A percentile compares a stretch with the other conserved stretches of the same genome.
Evolutionary conservation across 2,888 invertebrate genomes (phyloP).

Genomic region (Boloria selene): DNA sequence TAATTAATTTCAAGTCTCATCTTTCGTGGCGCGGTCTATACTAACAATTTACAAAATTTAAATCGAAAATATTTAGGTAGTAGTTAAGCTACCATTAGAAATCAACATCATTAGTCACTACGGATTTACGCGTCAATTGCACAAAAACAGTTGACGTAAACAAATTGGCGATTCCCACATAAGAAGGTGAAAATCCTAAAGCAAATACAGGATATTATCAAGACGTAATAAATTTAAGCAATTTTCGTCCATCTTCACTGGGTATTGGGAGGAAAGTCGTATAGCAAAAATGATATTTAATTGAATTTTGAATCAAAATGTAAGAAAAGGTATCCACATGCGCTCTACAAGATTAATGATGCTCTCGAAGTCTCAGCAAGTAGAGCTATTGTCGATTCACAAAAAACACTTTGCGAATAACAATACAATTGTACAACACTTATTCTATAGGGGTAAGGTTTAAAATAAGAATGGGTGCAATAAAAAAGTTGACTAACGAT

Average conservation of each 20-base stretch:
- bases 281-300: neutral
- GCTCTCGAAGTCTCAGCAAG: conserved; percentile 70
- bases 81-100: conserved; percentile 59
- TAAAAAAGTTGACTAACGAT: conserved; percentile 82
- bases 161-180: conserved; percentile 81
- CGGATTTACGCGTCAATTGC: conserved; percentile 76
- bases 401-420: conserved; percentile 49
- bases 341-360: conserved; percentile 76
- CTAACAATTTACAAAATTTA: conserved; percentile 3
- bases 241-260: neutral
- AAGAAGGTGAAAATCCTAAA: conserved; percentile 79
- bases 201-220: conserved; percentile 66
- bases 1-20: too few relatives aligned
- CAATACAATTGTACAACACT: conserved; percentile 18
- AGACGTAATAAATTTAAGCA: conserved; percentile 1
- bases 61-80: conserved; percentile 41
- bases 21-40: neutral
- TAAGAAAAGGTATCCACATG: conserved; percentile 69
- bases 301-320: conserved; percentile 47
- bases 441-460: conserved; percentile 47
- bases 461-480: conserved; percentile 35
- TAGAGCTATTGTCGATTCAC: conserved; percentile 58
- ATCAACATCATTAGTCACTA: conserved; percentile 71
- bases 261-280: neutral
- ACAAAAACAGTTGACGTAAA: conserved; percentile 78